Conservation (phyloP, 2,797 vertebrate species). For the Australoheros facetus region DNA sequence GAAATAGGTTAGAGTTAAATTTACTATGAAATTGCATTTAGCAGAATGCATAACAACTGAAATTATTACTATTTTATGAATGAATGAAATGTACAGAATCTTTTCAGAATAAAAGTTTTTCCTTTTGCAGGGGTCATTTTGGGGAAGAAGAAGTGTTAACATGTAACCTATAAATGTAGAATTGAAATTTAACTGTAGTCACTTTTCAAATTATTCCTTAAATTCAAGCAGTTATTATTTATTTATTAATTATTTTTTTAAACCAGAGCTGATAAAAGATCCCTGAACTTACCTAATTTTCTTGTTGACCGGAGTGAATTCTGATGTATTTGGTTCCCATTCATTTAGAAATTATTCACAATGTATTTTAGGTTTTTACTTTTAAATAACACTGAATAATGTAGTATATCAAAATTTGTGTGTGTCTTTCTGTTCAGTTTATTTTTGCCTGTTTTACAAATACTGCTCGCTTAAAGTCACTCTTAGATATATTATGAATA, state of each 20-base stretch:
- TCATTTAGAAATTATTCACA: background rate
- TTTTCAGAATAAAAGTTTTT: conserved; percentile 23
- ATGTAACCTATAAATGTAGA: background rate
- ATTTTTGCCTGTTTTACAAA: background rate
- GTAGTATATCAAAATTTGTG: background rate
- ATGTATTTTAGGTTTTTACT: conserved; percentile 13
- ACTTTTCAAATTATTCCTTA: background rate
- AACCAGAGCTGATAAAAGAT: background rate
- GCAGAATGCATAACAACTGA: background rate
- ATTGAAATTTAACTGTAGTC: background rate
- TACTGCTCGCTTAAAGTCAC: background rate
- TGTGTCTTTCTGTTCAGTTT: background rate
- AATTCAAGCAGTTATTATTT: background rate
- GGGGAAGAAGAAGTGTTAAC: background rate
- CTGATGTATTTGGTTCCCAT: background rate
- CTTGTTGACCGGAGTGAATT: background rate
- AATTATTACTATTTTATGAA: background rate
- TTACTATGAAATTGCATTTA: background rate
- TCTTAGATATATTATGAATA: background rate
- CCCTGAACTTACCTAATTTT: conserved; percentile 2
- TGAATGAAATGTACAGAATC: background rate
- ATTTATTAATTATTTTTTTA: background rate
- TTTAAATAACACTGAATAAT: background rate
- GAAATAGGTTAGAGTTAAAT: conserved; percentile 6
- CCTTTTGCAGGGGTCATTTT: background rate